Conservation (phyloP, 92 coral and sea anemone genomes). For the Umimayanthus kanabou region DNA sequence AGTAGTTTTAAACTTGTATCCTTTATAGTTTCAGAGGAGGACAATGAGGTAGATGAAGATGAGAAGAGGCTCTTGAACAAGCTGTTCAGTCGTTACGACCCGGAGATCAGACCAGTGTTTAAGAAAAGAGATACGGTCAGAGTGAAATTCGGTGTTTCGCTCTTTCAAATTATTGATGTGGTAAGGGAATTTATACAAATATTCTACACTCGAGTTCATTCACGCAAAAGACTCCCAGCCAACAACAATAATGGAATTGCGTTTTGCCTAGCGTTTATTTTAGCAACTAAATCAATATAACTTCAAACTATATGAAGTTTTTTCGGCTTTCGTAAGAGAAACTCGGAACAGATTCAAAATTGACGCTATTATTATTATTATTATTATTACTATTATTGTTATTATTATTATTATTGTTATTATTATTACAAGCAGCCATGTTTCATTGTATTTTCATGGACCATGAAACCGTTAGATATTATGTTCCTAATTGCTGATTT, state of each 20-base stretch:
- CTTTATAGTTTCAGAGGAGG: constrained; percentile 5
- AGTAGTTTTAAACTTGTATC: not conserved
- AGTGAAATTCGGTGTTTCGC: constrained; percentile 64
- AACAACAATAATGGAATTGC: not conserved
- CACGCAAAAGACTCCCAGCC: not conserved
- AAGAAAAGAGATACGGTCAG: constrained; percentile 61
- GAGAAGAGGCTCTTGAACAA: constrained; percentile 40
- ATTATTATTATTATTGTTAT: too few relatives aligned
- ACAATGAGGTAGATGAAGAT: constrained; percentile 22
- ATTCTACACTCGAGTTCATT: not conserved
- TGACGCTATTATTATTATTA: not conserved
- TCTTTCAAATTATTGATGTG: constrained; percentile 74
- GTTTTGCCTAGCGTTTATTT: too few relatives aligned
- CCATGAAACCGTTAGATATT: too few relatives aligned
- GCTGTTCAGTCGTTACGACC: constrained; percentile 51
- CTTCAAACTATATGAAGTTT: too few relatives aligned
- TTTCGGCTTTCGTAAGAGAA: not conserved
- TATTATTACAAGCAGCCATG: too few relatives aligned
- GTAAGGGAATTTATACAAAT: constrained; percentile 26
- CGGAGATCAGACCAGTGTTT: constrained; percentile 63
- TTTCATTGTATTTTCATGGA: too few relatives aligned
- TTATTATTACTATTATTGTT: too few relatives aligned
- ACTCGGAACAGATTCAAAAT: not conserved
- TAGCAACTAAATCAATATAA: too few relatives aligned
- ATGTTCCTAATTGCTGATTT: not conserved